Evolutionary conservation across 1,140 invertebrate genomes (phyloP).

Genomic region (Drosophila nikananu): DNA sequence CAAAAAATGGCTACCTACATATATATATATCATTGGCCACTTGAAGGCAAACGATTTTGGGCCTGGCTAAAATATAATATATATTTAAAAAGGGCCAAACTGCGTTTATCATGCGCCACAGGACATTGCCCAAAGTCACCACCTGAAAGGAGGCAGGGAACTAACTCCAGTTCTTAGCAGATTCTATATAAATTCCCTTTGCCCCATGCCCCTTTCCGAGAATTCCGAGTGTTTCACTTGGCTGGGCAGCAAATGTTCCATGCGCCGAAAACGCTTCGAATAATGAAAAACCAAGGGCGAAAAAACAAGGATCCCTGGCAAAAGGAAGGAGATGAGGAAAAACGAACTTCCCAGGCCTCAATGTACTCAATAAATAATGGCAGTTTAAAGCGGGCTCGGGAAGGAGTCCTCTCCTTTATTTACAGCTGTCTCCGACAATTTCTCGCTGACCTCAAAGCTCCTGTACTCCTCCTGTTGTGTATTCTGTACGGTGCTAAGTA

Average conservation of each 20-base stretch:
- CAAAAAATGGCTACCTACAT: constrained; percentile 16
- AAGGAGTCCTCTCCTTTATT: constrained; percentile 37
- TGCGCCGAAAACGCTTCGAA: constrained; percentile 66
- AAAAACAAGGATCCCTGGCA: constrained; percentile 1
- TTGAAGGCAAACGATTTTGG: constrained; percentile 9
- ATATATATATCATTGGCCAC: constrained; percentile 26
- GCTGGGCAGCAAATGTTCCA: constrained; percentile 72
- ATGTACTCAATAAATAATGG: constrained; percentile 69
- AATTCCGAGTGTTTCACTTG: constrained; percentile 58
- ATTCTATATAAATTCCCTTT: constrained; percentile 5
- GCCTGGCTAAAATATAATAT: constrained; percentile 26
- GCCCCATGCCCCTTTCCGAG: background rate
- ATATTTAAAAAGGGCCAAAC: constrained; percentile 66
- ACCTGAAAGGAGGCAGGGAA: constrained; percentile 29
- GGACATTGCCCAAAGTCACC: constrained; percentile 75
- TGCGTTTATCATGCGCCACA: constrained; percentile 76
- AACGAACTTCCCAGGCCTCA: constrained; percentile 45
- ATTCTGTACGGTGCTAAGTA: constrained; percentile 52
- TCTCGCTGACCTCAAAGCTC: constrained; percentile 27
- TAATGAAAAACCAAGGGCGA: constrained; percentile 49
- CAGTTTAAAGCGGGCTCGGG: constrained; percentile 51
- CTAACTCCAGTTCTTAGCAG: constrained; percentile 15
- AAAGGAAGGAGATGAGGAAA: constrained; percentile 6
- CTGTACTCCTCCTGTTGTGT: constrained; percentile 3
- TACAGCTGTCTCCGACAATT: constrained; percentile 53